Evolutionary conservation across 35 echinoderm and acorn worm genomes (phyloP).

Genomic region (Ptychodera flava): DNA sequence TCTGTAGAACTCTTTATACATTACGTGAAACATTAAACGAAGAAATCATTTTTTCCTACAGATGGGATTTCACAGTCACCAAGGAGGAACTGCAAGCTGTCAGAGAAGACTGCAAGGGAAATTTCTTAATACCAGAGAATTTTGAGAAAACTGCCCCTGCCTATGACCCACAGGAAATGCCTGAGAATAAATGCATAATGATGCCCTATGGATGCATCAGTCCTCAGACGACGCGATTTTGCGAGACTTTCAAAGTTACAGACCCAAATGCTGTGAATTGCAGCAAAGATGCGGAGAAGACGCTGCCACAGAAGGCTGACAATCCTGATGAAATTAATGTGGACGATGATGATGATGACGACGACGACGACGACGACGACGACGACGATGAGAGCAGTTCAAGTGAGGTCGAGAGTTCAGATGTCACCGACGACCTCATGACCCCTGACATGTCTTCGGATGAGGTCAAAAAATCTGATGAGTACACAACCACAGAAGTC

Average conservation of each 20-base stretch:
- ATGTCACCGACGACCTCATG: neutral
- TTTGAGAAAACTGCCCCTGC: constrained; percentile 67
- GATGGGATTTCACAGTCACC: constrained; percentile 55
- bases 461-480: too few species aligned
- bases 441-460: neutral
- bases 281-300: neutral
- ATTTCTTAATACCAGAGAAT: constrained; percentile 60
- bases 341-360: constrained; percentile 21
- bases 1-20: too few species aligned
- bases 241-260: constrained; percentile 46
- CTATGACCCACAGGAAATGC: constrained; percentile 54
- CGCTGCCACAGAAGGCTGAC: neutral
- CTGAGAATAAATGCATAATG: constrained; percentile 30
- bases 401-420: too few species aligned
- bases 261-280: constrained; percentile 29
- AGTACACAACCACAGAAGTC: too few species aligned
- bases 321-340: constrained; percentile 13
- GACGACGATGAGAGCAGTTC: neutral
- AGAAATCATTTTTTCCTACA: neutral
- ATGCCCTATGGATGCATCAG: constrained; percentile 47
- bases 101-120: constrained; percentile 45
- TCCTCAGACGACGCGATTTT: constrained; percentile 72
- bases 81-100: constrained; percentile 50
- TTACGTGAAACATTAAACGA: too few species aligned
- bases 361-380: constrained; percentile 10